Conservation (phyloP, 2,113 vertebrate species). For the Vicugna pacos region DNA sequence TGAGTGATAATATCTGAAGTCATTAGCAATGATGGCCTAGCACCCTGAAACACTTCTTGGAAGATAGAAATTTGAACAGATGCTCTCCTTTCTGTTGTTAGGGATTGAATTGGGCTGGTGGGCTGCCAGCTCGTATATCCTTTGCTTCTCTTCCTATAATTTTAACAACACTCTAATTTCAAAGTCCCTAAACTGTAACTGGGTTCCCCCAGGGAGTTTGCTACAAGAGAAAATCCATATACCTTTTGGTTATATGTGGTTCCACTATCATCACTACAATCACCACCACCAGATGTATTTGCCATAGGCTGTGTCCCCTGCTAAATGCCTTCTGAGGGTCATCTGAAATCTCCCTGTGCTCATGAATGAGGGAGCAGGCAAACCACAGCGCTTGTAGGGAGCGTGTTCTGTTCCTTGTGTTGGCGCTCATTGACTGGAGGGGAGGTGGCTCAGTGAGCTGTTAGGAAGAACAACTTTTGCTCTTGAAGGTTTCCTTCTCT, state of each 20-base stretch:
- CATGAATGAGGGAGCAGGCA: neutral
- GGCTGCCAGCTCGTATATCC: neutral
- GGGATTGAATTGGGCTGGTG: neutral
- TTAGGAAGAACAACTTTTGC: neutral
- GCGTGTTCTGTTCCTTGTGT: neutral
- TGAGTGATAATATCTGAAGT: slow-evolving; percentile 62
- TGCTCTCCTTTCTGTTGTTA: slow-evolving; percentile 57
- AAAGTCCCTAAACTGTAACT: neutral
- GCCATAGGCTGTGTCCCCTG: neutral
- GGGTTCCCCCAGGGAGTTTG: neutral
- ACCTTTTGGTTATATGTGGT: neutral
- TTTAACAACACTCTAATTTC: neutral
- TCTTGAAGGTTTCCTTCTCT: neutral
- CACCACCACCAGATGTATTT: neutral
- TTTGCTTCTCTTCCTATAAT: slow-evolving; percentile 13
- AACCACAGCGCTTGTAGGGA: neutral
- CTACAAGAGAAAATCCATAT: neutral
- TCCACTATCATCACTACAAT: neutral
- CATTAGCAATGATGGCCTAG: slow-evolving; percentile 55
- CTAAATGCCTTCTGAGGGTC: neutral
- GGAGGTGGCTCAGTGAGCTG: neutral
- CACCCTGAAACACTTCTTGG: slow-evolving; percentile 44
- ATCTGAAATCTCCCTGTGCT: neutral
- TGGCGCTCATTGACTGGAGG: neutral
- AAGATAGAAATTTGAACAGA: slow-evolving; percentile 59